Conservation (phyloP, 2,113 vertebrate species). For the Gallinago media region DNA sequence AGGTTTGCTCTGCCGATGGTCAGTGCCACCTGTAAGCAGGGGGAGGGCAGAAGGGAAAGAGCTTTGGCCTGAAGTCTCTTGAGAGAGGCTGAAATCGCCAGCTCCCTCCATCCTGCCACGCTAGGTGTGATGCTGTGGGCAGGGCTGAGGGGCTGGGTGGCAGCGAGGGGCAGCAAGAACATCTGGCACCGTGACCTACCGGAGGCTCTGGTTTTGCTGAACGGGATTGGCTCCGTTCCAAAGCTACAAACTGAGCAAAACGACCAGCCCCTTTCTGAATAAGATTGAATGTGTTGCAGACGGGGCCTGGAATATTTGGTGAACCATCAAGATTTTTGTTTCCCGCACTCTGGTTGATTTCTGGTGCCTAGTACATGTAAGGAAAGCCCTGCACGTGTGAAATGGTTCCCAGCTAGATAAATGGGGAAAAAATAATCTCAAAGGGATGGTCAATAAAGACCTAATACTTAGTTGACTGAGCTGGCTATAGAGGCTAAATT, state of each 20-base stretch:
- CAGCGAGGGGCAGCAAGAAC: background rate
- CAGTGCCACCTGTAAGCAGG: background rate
- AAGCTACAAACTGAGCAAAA: background rate
- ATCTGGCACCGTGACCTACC: background rate
- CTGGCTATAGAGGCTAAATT: background rate
- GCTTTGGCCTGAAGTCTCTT: background rate
- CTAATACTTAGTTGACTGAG: background rate
- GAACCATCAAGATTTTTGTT: constrained; percentile 1
- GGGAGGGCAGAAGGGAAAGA: background rate
- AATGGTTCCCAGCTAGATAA: background rate
- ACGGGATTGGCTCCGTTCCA: background rate
- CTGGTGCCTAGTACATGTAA: background rate
- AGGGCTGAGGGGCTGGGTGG: background rate
- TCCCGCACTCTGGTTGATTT: background rate
- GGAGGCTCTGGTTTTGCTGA: background rate
- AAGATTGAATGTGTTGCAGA: background rate
- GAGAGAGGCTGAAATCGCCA: background rate
- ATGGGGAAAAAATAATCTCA: background rate
- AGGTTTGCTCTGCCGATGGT: background rate
- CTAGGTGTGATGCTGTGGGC: rapidly evolving
- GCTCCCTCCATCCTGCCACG: background rate
- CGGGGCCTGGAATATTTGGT: background rate
- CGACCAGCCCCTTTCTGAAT: background rate
- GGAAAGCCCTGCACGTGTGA: background rate
- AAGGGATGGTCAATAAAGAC: background rate